phyloP scores from a whole-genome alignment of 1,140 invertebrate species.

The Macrosteles quadrilineatus region DNA sequence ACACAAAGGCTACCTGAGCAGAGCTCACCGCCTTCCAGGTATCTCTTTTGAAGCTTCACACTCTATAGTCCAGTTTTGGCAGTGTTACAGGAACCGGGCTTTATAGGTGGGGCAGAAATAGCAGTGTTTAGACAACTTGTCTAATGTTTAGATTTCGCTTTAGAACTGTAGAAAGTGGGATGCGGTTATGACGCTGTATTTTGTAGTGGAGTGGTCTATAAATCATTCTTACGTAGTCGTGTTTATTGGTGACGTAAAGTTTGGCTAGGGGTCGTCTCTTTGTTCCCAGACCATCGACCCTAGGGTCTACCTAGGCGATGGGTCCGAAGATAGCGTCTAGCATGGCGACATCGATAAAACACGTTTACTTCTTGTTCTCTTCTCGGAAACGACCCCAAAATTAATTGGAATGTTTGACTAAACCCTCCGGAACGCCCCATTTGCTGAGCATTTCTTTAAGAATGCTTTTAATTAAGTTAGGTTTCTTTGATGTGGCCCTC shows the following conservation, averaged over 20 bases:
- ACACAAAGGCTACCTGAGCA: neutral
- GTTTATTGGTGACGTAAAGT: constrained; percentile 15
- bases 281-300: neutral
- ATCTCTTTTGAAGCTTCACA: neutral
- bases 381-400: constrained; percentile 19
- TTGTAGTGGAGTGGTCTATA: too few species aligned
- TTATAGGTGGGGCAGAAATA: neutral
- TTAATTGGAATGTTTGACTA: constrained; percentile 13
- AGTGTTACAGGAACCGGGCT: neutral
- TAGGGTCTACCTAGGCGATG: neutral
- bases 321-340: neutral
- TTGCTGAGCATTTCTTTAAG: constrained; percentile 9
- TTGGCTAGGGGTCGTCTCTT: neutral
- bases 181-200: too few species aligned
- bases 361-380: constrained; percentile 5
- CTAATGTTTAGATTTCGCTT: neutral
- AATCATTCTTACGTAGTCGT: too few species aligned
- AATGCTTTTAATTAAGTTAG: constrained; percentile 19
- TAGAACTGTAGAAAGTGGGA: neutral
- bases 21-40: neutral
- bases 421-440: neutral
- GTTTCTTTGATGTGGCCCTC: neutral
- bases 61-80: constrained; percentile 7
- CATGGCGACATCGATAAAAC: constrained; percentile 1
- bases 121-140: constrained; percentile 10